phyloP scores from a whole-genome alignment of 2,888 invertebrate genomes.

The Tipula unca region DNA sequence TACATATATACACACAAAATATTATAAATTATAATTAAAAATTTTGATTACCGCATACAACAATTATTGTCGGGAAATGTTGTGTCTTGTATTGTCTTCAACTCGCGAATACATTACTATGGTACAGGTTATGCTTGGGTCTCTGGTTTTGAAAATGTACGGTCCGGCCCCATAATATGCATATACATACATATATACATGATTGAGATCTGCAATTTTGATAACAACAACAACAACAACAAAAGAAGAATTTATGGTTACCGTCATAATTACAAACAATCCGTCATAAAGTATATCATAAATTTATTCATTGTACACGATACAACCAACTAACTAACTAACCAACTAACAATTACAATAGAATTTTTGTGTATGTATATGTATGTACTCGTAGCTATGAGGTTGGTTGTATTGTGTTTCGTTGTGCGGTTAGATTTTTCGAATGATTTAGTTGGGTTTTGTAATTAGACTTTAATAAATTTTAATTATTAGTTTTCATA shows the following conservation, averaged over 20 bases:
- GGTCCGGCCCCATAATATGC: background rate
- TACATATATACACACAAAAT: background rate
- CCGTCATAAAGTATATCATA: slow-evolving; percentile 3
- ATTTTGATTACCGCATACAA: background rate
- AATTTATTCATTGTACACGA: background rate
- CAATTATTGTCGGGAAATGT: background rate
- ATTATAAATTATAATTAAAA: slow-evolving; percentile 8
- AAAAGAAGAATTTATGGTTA: background rate
- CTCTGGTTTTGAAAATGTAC: too few relatives aligned
- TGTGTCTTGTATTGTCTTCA: background rate
- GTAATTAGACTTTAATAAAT: background rate
- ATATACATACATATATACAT: background rate
- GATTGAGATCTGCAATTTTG: background rate
- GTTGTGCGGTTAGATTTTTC: background rate
- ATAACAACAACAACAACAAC: too few relatives aligned
- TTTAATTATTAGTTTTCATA: background rate
- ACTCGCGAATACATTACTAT: background rate
- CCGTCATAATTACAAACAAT: background rate
- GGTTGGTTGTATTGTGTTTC: background rate
- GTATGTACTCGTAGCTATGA: background rate
- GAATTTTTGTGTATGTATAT: background rate
- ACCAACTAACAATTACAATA: background rate
- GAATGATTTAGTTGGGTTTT: background rate
- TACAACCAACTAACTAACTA: background rate
- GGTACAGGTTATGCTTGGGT: too few relatives aligned